Evolutionary conservation across 2,888 invertebrate species (phyloP), one percentile per base, ranked within the genome.

Genomic region (Andrena haemorrhoa): DNA sequence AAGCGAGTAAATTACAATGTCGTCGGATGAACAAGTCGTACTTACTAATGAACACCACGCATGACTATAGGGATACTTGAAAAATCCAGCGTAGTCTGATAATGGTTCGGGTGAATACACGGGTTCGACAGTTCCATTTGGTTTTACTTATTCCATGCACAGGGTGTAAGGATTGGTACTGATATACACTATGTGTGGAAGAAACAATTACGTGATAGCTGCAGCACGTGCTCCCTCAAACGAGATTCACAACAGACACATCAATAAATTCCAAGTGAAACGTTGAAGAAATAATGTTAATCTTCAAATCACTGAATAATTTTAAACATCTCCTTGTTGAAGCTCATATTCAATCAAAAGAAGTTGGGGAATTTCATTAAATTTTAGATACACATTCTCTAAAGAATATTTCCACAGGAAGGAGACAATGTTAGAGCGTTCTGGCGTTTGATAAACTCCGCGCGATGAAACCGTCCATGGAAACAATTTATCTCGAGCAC

Each of bases 1-100:
- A 78, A 64, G 69, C 23, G 81, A 78, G 75, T 82, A 79, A 84
- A 70, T 85, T 78, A 82, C 70, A 83, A 71, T 63, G 74, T 75
- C 66, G 68, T 51, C 8, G 70, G 64, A 26, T 33, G 33, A 53
- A 70, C 74, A 29, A 58, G 71, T 49, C 33, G 33, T 31, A 75
- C 66, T 47, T 83, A 75, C 41, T 65, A 64, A 83, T 80, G 80
- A 56, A 71, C 35, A 53, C 66, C 74, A 69, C 65, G 51, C 26
- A 68, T 29, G 63, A 71, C 65, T 69, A 64, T 70, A 61, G 49
- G 61, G 60, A 35, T 65, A 49, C 65, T 23, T 63, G 61, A 85
- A 87, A 68, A 79, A 69, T 65, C 29, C 72, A 65, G 26, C 64
- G 56, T 23, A 60, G 61, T 8, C 58, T 64, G 47, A 23, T 60